These are phyloP conservation scores for Allolobophora icterica DNA, from an alignment of 2,888 invertebrate genomes.

Conservation along the genomic window DNA sequence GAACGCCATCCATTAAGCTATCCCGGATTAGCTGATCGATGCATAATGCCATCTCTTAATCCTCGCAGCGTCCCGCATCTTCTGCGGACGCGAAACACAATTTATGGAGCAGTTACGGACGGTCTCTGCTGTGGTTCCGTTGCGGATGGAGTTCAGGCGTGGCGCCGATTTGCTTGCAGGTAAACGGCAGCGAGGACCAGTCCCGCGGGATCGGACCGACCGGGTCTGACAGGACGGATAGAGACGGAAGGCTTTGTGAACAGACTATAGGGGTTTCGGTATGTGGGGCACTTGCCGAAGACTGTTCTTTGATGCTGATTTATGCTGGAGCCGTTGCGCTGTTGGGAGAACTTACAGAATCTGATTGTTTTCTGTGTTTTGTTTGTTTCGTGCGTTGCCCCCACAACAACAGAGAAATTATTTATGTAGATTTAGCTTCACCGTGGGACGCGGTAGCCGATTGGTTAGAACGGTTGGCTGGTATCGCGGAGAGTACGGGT, in stretches of 20 bases:
- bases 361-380: not conserved
- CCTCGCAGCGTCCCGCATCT: not conserved
- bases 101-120: not conserved
- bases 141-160: not conserved
- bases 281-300: not conserved
- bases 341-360: not conserved
- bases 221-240: too few relatives aligned
- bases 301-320: too few relatives aligned
- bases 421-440: not conserved
- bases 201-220: not conserved
- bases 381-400: not conserved
- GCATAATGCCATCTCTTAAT: conserved; percentile 3
- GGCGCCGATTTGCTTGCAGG: not conserved
- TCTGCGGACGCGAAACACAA: not conserved
- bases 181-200: not conserved
- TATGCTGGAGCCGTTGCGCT: not conserved
- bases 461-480: not conserved
- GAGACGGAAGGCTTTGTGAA: not conserved
- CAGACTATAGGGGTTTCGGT: not conserved
- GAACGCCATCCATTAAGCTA: conserved; percentile 7
- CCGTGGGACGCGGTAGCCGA: not conserved
- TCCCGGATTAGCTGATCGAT: not conserved
- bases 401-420: not conserved
- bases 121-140: not conserved
- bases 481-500: too few relatives aligned